These are phyloP conservation scores for Protaetia brevitarsis DNA, from an alignment of 1,140 invertebrate genomes.

Conservation along the genomic window DNA sequence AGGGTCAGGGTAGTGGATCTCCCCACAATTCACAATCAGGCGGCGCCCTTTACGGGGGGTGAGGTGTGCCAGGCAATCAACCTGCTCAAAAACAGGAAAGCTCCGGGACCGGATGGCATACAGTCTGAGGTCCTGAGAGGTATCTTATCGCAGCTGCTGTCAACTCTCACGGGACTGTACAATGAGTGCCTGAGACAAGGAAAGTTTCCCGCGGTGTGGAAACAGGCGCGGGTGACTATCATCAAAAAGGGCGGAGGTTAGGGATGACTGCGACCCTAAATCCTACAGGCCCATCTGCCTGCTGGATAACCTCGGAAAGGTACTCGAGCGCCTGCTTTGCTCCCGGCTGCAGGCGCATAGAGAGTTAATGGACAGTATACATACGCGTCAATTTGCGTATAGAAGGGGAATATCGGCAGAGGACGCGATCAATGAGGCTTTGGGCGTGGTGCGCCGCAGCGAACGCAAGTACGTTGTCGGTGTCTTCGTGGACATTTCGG, in stretches of 20 bases:
- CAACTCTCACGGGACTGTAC: neutral
- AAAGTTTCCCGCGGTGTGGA: neutral
- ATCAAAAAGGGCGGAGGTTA: neutral
- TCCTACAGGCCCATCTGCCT: neutral
- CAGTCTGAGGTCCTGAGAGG: no score
- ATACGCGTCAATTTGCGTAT: conserved; percentile 42
- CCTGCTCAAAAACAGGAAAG: no score
- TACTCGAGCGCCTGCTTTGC: conserved; percentile 5
- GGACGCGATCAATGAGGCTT: conserved; percentile 37
- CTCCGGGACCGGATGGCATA: no score
- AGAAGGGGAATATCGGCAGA: conserved; percentile 40
- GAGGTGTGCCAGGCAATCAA: no score
- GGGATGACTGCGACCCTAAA: neutral
- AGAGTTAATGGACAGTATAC: neutral
- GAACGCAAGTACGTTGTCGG: conserved; percentile 42
- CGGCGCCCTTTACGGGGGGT: no score
- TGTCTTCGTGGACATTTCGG: conserved; percentile 49
- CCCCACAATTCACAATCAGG: no score
- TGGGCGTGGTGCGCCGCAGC: neutral
- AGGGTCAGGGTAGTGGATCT: no score
- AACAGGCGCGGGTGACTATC: neutral
- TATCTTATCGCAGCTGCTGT: no score
- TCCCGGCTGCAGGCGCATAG: neutral
- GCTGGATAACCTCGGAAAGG: neutral
- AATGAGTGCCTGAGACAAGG: neutral